Base-by-base conservation (phyloP, 2,797 vertebrate species). In the Danio choprae region DNA sequence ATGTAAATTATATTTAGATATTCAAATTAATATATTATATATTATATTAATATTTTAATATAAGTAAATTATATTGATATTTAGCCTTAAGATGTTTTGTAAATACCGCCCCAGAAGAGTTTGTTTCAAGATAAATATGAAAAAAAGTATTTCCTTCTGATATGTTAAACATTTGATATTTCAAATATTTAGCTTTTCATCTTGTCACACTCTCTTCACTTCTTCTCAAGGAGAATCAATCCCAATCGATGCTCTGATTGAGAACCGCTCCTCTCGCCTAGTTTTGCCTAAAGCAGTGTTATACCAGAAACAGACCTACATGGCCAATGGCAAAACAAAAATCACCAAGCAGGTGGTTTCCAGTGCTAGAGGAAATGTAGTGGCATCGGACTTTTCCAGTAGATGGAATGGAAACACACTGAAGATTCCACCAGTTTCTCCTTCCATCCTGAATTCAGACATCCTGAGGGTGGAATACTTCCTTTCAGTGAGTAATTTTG, bases 271-370 rank as follows among this genome's bases (percentile, higher is more conserved):
- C 7, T 96, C 94, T 68, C 92, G 93, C n/a, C 87, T 96, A 75
- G 87, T 95, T 59, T 93, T 95, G 82, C 95, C 94, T 65, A 96
- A 96, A 90, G 94, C 94, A 80, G 94, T 93, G 77, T 94, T 96
- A 81, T 95, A 94, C 86, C 95, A 96, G 90, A 95, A 92, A 5
- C 95, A 96, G 90, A 95, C 93, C 0, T 95, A 92, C 36, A 77
- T 93, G 86, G 92, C 92, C 29, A 90, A 90, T 16, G 94, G 94
- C 29, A 95, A 91, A 83, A 94, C 91, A 0, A 95, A 93, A 87
- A 90, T 91, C 0, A 84, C 94, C 77, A 91, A 91, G 62, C 93
- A 94, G 83, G 91, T 93, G 91, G 90, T 95, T 13, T 92, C 93
- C 77, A 93, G 93, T 8, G 94, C 95, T 60, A 91, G 94, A 48